Evolutionary conservation across 64 coral and sea anemone genomes (phyloP).

Genomic region (Actinia equina): DNA sequence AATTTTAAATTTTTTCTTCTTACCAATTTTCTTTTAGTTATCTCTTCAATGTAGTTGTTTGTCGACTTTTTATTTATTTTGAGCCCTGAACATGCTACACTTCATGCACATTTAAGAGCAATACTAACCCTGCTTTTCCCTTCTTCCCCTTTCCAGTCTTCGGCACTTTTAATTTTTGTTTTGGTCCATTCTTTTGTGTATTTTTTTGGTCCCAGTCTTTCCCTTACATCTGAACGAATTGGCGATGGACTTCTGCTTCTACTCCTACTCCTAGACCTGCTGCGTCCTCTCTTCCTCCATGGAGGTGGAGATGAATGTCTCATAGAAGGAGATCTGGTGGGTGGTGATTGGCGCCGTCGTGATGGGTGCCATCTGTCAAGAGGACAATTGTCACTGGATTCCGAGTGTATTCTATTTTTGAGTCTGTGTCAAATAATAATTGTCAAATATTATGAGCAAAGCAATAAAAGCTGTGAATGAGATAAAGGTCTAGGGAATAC

Average conservation of each 20-base stretch:
- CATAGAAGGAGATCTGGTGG: slow-evolving; percentile 25
- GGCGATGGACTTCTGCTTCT: slow-evolving; percentile 62
- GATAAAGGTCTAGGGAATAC: background rate
- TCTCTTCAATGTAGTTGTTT: background rate
- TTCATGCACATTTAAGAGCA: background rate
- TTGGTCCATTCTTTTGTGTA: slow-evolving; percentile 24
- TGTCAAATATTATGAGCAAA: background rate
- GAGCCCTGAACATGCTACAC: background rate
- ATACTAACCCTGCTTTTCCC: slow-evolving; percentile 10
- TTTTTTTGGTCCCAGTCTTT: slow-evolving; percentile 51
- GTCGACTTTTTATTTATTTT: too few species aligned
- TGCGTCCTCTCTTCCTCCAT: slow-evolving; percentile 6
- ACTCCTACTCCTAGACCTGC: slow-evolving; percentile 33
- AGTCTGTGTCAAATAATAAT: background rate
- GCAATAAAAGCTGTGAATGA: background rate
- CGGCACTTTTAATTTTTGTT: slow-evolving; percentile 21
- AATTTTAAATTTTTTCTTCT: too few species aligned
- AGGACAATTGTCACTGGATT: slow-evolving; percentile 45
- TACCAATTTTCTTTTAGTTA: slow-evolving; percentile 7
- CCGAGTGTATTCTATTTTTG: slow-evolving; percentile 13
- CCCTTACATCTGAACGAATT: slow-evolving; percentile 46
- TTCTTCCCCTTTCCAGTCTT: slow-evolving; percentile 44
- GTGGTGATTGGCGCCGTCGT: slow-evolving; percentile 50
- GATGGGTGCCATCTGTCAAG: slow-evolving; percentile 73
- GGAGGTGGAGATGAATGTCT: slow-evolving; percentile 13